Percentiles rank a stretch among this genome's conserved stretches.
Conservation (phyloP, 2,797 vertebrate genomes). For the Meriones psammophilus region DNA sequence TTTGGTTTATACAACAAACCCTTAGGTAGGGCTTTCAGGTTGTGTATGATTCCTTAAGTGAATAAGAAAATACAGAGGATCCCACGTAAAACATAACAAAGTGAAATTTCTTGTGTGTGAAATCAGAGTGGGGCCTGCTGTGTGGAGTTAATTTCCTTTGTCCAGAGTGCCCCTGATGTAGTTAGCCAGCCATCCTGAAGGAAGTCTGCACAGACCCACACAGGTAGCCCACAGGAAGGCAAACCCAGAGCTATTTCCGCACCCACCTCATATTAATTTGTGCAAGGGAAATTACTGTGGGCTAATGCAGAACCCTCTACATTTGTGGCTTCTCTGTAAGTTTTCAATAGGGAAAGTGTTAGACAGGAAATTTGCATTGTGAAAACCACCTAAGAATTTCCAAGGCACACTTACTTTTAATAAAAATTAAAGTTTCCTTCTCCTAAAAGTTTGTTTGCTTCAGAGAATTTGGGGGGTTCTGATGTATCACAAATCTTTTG, state of each 20-base stretch:
- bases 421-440: background rate
- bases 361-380: slow-evolving; percentile 65
- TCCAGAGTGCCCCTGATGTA: background rate
- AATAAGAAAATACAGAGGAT: background rate
- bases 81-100: background rate
- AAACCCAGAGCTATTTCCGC: slow-evolving; percentile 22
- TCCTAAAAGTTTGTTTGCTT: slow-evolving; percentile 16
- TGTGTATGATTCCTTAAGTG: background rate
- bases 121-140: background rate
- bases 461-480: background rate
- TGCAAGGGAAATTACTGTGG: slow-evolving; percentile 56
- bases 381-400: slow-evolving; percentile 60
- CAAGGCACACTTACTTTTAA: slow-evolving; percentile 13
- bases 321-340: slow-evolving; percentile 59
- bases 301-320: slow-evolving; percentile 52
- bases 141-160: slow-evolving; percentile 28
- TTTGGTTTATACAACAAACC: background rate
- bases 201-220: background rate
- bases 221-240: background rate
- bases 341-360: slow-evolving; percentile 51
- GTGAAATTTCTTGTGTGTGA: slow-evolving; percentile 21
- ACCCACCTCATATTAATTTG: slow-evolving; percentile 41
- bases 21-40: background rate
- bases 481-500: background rate
- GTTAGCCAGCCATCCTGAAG: background rate